Evolutionary conservation across 2,113 vertebrate species (phyloP).

Genomic region (Boleophthalmus pectinirostris): DNA sequence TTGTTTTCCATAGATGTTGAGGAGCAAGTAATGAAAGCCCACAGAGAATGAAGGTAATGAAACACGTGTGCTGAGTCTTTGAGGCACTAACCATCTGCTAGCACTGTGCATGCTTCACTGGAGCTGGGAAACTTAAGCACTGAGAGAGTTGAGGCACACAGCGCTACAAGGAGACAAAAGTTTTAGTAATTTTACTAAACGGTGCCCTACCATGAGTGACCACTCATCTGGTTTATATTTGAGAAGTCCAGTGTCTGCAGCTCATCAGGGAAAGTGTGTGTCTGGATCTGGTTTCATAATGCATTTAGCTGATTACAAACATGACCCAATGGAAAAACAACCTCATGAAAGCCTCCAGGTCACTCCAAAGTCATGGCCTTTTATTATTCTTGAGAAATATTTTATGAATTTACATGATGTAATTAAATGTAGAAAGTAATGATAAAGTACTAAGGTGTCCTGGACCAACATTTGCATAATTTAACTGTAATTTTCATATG

Average conservation of each 20-base stretch:
- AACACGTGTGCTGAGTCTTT: slow-evolving; percentile 69
- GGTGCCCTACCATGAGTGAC: slow-evolving; percentile 18
- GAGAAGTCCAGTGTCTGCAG: neutral
- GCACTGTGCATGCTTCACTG: slow-evolving; percentile 55
- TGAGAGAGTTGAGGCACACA: slow-evolving; percentile 55
- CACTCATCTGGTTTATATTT: neutral
- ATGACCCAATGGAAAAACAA: slow-evolving; percentile 46
- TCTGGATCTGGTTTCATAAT: slow-evolving; percentile 34
- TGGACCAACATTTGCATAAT: neutral
- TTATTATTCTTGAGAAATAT: slow-evolving; percentile 56
- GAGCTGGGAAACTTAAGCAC: slow-evolving; percentile 73
- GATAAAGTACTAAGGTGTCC: neutral
- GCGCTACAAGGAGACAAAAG: slow-evolving; percentile 45
- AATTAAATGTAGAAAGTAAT: no score
- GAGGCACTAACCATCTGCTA: slow-evolving; percentile 59
- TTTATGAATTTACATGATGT: slow-evolving; percentile 40
- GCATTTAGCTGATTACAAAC: slow-evolving; percentile 43
- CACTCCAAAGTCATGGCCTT: slow-evolving; percentile 24
- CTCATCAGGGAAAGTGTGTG: slow-evolving; percentile 9
- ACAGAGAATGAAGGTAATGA: slow-evolving; percentile 38
- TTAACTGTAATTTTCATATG: no score
- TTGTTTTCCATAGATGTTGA: neutral
- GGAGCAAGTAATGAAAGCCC: neutral
- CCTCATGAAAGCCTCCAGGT: slow-evolving; percentile 37
- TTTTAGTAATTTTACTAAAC: slow-evolving; percentile 48